Conservation (phyloP, 2,797 vertebrate genomes). For the Pseudochirops corinnae region DNA sequence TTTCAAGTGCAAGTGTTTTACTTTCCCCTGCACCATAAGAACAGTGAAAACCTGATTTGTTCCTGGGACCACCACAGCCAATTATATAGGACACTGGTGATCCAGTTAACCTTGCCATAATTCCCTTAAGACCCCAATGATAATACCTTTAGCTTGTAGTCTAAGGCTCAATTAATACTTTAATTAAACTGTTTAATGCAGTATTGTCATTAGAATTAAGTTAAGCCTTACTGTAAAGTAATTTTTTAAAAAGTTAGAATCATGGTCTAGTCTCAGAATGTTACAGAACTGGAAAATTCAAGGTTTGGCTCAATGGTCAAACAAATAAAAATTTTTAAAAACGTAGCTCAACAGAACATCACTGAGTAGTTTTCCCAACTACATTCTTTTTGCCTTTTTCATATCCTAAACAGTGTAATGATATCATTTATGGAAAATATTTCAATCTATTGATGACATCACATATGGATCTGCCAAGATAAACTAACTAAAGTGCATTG, state of each 20-base stretch:
- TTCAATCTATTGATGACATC: slow-evolving; percentile 41
- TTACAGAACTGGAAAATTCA: background rate
- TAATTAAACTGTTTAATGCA: background rate
- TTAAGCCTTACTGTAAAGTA: background rate
- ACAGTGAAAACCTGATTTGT: background rate
- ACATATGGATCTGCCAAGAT: slow-evolving; percentile 64
- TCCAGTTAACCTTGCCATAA: background rate
- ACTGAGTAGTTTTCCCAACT: slow-evolving; percentile 38
- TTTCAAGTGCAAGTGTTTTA: slow-evolving; percentile 6
- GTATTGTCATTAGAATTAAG: slow-evolving; percentile 3
- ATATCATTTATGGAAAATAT: slow-evolving; percentile 50
- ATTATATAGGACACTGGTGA: background rate
- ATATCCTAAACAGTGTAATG: slow-evolving; percentile 39
- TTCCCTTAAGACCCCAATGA: background rate
- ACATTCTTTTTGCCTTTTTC: slow-evolving; percentile 23
- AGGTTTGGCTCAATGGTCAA: slow-evolving; percentile 14
- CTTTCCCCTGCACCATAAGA: background rate
- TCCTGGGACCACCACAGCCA: background rate
- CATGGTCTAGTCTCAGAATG: slow-evolving; percentile 8
- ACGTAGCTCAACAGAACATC: slow-evolving; percentile 36
- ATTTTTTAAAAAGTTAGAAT: background rate
- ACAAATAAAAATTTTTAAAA: background rate
- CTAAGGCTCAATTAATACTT: slow-evolving; percentile 14
- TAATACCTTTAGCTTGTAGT: background rate
- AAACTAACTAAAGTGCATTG: slow-evolving; percentile 50